Conservation (phyloP, 1,140 invertebrate species). For the Penaeus vannamei region DNA sequence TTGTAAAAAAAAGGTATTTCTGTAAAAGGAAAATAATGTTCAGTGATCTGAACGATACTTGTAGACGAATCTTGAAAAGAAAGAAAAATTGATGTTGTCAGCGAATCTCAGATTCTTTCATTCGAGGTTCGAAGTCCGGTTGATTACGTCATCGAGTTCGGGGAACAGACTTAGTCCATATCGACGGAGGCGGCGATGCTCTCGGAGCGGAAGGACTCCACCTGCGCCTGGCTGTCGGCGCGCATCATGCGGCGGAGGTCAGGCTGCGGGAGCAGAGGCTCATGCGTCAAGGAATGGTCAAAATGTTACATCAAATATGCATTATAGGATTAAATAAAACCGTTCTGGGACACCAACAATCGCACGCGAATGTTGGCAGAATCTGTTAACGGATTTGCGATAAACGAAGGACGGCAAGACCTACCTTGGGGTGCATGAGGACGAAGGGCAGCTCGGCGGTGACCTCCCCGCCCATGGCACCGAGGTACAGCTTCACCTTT, state of each 20-base stretch:
- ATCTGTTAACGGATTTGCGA: background rate
- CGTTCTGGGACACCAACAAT: too few species aligned
- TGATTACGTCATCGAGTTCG: background rate
- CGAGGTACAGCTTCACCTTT: constrained; percentile 95
- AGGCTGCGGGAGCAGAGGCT: constrained; percentile 45
- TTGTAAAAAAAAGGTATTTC: too few species aligned
- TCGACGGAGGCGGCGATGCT: constrained; percentile 67
- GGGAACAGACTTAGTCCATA: constrained; percentile 1
- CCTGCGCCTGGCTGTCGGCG: too few species aligned
- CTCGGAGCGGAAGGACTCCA: constrained; percentile 68
- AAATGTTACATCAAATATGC: background rate
- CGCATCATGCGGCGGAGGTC: constrained; percentile 67
- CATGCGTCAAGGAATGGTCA: background rate
- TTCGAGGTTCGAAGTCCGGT: too few species aligned
- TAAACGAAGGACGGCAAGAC: background rate
- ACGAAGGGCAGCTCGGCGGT: constrained; percentile 78
- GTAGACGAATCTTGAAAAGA: background rate
- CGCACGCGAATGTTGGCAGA: too few species aligned
- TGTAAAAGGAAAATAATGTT: too few species aligned
- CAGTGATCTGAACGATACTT: too few species aligned
- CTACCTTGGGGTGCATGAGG: constrained; percentile 92
- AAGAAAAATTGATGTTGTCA: background rate
- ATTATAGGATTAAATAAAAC: too few species aligned
- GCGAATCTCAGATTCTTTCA: too few species aligned
- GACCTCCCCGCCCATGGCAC: constrained; percentile 74